These are phyloP conservation scores for Cheiracanthium punctorium DNA, from an alignment of 2,888 invertebrate genomes.

Conservation along the genomic window DNA sequence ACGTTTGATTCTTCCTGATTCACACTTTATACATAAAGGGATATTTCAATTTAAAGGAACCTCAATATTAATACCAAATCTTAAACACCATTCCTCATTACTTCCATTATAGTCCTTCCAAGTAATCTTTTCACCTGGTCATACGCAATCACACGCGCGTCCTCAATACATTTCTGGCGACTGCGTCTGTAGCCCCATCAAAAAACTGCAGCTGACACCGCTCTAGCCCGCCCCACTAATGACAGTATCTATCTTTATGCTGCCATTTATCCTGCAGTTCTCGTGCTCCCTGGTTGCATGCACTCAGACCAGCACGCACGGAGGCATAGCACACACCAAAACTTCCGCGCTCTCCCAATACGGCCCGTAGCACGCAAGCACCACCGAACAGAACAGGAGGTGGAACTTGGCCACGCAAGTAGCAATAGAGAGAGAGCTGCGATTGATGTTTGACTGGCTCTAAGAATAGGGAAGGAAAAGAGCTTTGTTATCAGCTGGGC, in stretches of 20 bases:
- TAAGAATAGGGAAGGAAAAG: constrained; percentile 7
- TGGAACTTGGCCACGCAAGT: constrained; percentile 16
- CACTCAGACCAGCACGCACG: constrained; percentile 24
- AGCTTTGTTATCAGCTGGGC: constrained; percentile 6
- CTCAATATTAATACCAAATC: too few relatives aligned
- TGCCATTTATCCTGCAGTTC: constrained; percentile 32
- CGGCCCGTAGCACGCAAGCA: background rate
- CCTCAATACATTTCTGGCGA: background rate
- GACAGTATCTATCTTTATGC: constrained; percentile 29
- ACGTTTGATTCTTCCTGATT: too few relatives aligned
- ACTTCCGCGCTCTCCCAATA: constrained; percentile 40
- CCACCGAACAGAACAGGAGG: background rate
- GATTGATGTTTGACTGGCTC: constrained; percentile 11
- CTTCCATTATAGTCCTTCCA: too few relatives aligned
- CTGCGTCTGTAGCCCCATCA: background rate
- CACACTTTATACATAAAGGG: too few relatives aligned
- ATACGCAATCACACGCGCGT: background rate
- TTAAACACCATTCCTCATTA: too few relatives aligned
- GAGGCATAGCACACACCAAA: constrained; percentile 17
- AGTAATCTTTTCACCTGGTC: background rate
- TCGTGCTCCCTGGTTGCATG: constrained; percentile 33
- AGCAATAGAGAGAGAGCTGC: background rate
- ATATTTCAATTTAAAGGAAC: too few relatives aligned
- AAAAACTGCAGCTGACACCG: constrained; percentile 7
- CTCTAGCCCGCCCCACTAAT: constrained; percentile 17